Conservation (phyloP, 2,113 vertebrate species). For the Verasper variegatus region DNA sequence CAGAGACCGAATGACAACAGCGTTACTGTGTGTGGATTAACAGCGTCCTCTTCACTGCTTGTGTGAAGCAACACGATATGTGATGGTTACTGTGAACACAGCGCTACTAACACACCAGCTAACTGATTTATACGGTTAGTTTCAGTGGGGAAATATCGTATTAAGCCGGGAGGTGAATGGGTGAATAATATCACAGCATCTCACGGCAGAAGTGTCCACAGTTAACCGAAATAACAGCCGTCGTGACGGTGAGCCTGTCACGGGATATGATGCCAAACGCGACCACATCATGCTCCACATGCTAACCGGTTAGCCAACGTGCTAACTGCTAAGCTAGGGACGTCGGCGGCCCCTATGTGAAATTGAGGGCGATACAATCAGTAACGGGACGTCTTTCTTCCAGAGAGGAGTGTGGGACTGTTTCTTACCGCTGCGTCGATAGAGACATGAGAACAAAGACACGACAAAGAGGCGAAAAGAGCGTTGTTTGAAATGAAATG, state of each 20-base stretch:
- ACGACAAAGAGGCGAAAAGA: background rate
- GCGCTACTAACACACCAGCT: constrained; percentile 11
- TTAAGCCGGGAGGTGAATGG: accelerated
- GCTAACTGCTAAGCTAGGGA: constrained; percentile 43
- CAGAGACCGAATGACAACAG: background rate
- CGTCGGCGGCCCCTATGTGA: background rate
- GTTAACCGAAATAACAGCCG: background rate
- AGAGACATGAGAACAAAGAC: background rate
- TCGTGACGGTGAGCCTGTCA: constrained; percentile 19
- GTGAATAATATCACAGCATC: background rate
- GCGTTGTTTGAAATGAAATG: constrained; percentile 54
- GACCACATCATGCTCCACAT: constrained; percentile 40
- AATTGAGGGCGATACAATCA: background rate
- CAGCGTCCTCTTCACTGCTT: background rate
- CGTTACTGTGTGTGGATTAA: background rate
- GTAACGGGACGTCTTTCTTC: constrained; percentile 6
- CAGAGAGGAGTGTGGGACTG: background rate
- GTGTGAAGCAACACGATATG: background rate
- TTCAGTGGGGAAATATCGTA: background rate
- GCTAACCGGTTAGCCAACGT: constrained; percentile 75
- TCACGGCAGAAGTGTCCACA: background rate
- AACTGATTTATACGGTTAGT: background rate
- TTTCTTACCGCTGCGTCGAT: too few relatives aligned
- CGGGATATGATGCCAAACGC: constrained; percentile 29
- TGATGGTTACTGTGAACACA: too few relatives aligned